Conservation (phyloP, 2,888 invertebrate species). For the Cancer borealis region DNA sequence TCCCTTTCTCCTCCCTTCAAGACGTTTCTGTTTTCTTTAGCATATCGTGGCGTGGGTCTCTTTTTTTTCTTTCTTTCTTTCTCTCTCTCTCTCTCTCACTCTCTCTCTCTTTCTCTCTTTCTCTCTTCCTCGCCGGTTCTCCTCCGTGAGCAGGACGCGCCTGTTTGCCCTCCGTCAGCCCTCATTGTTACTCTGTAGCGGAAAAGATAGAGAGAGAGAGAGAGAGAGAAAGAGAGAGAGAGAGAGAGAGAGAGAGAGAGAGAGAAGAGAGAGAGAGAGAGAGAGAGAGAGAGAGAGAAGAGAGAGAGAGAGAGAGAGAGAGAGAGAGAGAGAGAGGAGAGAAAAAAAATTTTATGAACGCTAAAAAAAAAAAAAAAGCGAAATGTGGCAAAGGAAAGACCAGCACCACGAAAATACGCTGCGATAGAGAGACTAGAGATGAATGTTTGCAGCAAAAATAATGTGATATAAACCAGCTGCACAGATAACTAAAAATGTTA, state of each 20-base stretch:
- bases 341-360: not conserved
- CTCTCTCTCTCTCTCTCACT: not conserved
- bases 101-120: slow-evolving; percentile 13
- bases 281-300: not conserved
- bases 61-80: not conserved
- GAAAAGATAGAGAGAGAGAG: not conserved
- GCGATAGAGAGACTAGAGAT: not conserved
- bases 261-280: not conserved
- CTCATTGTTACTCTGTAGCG: slow-evolving; percentile 12
- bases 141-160: slow-evolving; percentile 18
- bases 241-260: slow-evolving; percentile 37
- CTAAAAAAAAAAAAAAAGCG: not conserved
- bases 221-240: slow-evolving; percentile 32
- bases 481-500: slow-evolving; percentile 7
- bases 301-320: slow-evolving; percentile 40
- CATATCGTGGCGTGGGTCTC: not conserved
- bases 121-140: not conserved
- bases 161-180: slow-evolving; percentile 20
- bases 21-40: slow-evolving; percentile 37
- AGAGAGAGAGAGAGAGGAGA: not conserved
- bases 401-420: not conserved
- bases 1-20: slow-evolving; percentile 17
- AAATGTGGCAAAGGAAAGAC: not conserved
- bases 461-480: not conserved
- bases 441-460: not conserved